Base-by-base conservation (phyloP, 1,140 invertebrate species). In the Procambarus virginalis region DNA sequence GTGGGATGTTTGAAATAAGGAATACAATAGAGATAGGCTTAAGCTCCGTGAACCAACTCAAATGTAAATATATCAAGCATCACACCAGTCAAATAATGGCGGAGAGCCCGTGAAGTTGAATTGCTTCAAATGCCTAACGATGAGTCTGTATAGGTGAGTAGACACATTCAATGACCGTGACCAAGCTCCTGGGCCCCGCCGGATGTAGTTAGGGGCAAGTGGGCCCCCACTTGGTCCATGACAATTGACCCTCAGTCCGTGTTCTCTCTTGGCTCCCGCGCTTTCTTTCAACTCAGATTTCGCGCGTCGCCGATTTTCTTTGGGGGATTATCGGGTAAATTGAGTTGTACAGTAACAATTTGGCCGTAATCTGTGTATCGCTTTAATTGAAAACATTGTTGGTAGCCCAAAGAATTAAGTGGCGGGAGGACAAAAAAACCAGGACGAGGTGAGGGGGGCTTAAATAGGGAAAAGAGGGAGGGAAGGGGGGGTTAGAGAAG, bases 301-400 rank as follows among this genome's bases (percentile, higher is more conserved):
- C 64, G 34, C 82, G 82, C 64, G 20, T 84, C 45, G 82, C 64
- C 64, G 48, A 48, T 12, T 75, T 34, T 48, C 82, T 73, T 46
- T 84, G 64, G 17, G n/a, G 82, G 55, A 46, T 84, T 70, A 70
- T 34, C 64, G 45, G 82, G 46, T 48, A 84, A 84, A 84, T 75
- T 73, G 82, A 34, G 68, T 12, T 46, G 70, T 49, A 84, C 82
- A 73, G 82, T 84, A 84, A 84, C 82, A 73, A 75, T 84, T 73
- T n/a, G 22, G 70, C 64, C 82, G 70, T 84, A 84, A 84, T 84
- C 82, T 73, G 68, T 73, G 82, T 84, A 84, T 84, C 82, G 82
- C 70, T 84, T 84, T 84, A 84, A 84, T 84, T 84, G 82, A 84
- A 84, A 84, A 84, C 70, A 70, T 84, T 84, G 82, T 84, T 70